Percentiles rank a stretch among this genome's conserved stretches.
Evolutionary conservation across 2,797 vertebrate species (phyloP).

Genomic region (Falco novaeseelandiae): DNA sequence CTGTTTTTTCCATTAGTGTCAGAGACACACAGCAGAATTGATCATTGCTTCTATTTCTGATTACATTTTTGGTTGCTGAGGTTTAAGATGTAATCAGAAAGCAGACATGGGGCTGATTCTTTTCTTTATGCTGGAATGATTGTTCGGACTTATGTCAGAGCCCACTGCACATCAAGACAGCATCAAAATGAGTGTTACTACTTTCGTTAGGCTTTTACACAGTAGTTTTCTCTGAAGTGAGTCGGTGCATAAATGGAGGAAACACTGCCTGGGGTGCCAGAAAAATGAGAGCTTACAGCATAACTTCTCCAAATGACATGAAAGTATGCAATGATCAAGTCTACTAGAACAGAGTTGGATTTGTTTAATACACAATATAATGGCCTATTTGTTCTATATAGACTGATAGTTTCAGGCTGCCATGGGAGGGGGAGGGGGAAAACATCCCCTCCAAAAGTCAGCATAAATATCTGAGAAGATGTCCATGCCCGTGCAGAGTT

Average conservation of each 20-base stretch:
- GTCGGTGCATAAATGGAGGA: conserved; percentile 1
- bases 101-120: neutral
- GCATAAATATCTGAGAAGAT: neutral
- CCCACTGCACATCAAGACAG: conserved; percentile 2
- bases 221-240: conserved; percentile 16
- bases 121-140: neutral
- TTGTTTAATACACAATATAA: neutral
- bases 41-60: conserved; percentile 43
- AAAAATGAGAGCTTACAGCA: neutral
- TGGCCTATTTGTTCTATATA: neutral
- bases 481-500: neutral
- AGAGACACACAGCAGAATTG: neutral
- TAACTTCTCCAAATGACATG: neutral
- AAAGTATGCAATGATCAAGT: neutral
- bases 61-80: conserved; percentile 7
- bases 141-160: neutral
- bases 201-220: conserved; percentile 47
- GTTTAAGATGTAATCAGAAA: conserved; percentile 53
- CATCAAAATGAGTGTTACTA: conserved; percentile 54
- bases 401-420: neutral
- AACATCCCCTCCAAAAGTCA: neutral
- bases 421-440: neutral
- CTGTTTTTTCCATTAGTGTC: conserved; percentile 14
- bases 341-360: neutral
- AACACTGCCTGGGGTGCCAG: neutral